phyloP scores from a whole-genome alignment of 2,888 invertebrate species.

The Spatulosminthurus flaviceps region DNA sequence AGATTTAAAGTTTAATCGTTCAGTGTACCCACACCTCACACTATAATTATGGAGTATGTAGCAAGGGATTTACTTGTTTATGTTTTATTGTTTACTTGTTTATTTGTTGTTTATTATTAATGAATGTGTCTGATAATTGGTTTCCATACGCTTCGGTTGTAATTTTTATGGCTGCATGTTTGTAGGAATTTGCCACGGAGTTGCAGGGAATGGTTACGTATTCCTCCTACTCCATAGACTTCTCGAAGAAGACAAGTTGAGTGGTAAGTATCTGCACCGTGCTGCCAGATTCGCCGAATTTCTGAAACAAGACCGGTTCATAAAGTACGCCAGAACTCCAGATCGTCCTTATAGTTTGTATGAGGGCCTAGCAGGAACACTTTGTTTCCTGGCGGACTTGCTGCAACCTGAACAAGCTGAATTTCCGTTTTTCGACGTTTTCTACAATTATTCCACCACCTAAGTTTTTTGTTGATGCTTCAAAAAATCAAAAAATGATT shows the following conservation, averaged over 20 bases:
- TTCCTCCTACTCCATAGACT: constrained; percentile 80
- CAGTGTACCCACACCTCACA: too few species aligned
- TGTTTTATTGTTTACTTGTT: too few species aligned
- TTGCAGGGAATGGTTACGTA: constrained; percentile 84
- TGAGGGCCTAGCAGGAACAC: constrained; percentile 87
- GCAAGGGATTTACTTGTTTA: too few species aligned
- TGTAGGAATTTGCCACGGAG: constrained; percentile 83
- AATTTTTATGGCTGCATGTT: neutral
- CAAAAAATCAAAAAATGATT: too few species aligned
- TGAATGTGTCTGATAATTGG: too few species aligned
- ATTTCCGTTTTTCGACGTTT: constrained; percentile 86
- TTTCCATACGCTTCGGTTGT: too few species aligned
- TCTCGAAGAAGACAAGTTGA: constrained; percentile 74
- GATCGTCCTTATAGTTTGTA: constrained; percentile 85
- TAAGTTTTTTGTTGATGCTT: too few species aligned
- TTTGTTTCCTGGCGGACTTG: constrained; percentile 82
- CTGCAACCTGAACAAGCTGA: constrained; percentile 76
- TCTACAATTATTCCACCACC: constrained; percentile 62
- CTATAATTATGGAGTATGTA: too few species aligned
- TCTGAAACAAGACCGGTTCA: constrained; percentile 74
- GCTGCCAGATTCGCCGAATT: constrained; percentile 82
- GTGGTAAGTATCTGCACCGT: constrained; percentile 76
- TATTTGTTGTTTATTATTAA: too few species aligned
- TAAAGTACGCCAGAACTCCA: constrained; percentile 76
- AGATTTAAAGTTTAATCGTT: too few species aligned